A percentile compares a stretch with the other conserved stretches of the same genome.
phyloP scores from a whole-genome alignment of 2,888 invertebrate species.

The Melinopterus prodromus region DNA sequence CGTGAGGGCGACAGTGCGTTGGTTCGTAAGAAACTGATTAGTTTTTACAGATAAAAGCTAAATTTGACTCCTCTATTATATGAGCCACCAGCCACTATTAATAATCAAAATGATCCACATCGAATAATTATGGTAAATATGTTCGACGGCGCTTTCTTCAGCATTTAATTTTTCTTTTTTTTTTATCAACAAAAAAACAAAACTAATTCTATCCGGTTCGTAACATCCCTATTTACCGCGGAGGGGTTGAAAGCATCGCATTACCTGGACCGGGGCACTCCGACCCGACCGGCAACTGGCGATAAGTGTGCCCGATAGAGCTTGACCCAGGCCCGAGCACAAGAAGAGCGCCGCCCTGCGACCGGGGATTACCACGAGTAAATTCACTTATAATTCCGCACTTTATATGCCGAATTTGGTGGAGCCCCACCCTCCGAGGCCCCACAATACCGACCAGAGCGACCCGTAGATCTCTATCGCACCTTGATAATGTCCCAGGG shows the following conservation, averaged over 20 bases:
- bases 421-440: slow-evolving; percentile 19
- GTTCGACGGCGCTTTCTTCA: too few species aligned
- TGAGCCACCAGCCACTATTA: too few species aligned
- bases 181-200: not conserved
- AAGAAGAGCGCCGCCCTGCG: not conserved
- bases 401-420: slow-evolving; percentile 34
- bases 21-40: too few species aligned
- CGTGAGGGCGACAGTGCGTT: too few species aligned
- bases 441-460: slow-evolving; percentile 16
- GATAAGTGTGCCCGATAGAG: slow-evolving; percentile 32
- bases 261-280: not conserved
- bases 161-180: not conserved
- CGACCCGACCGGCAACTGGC: not conserved
- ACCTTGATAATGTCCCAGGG: slow-evolving; percentile 29
- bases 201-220: not conserved
- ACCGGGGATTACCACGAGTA: slow-evolving; percentile 28
- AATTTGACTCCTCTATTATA: too few species aligned
- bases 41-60: too few species aligned
- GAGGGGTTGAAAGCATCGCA: not conserved
- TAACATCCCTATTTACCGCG: not conserved
- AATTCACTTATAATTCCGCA: slow-evolving; percentile 35
- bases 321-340: slow-evolving; percentile 31
- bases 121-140: too few species aligned
- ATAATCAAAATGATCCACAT: too few species aligned
- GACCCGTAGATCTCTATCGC: slow-evolving; percentile 29